A percentile compares a stretch with the other conserved stretches of the same genome.
Conservation (phyloP, 30 jellyfish, hydroid and myxozoan species). For the Cassiopea andromeda region DNA sequence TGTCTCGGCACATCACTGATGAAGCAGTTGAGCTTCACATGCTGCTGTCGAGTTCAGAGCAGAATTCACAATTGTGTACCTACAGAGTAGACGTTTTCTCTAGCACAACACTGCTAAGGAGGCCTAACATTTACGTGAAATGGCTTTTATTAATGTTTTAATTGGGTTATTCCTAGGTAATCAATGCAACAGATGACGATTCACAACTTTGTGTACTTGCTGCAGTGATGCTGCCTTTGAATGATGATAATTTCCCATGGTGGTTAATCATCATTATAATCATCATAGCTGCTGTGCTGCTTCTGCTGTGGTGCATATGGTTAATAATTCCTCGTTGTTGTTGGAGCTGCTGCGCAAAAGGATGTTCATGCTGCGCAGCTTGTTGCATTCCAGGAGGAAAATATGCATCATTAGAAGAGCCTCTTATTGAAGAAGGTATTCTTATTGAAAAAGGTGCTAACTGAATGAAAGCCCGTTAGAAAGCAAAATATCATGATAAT, state of each 20-base stretch:
- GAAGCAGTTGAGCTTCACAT: no score
- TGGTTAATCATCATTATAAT: conserved; percentile 79
- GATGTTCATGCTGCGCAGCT: conserved; percentile 53
- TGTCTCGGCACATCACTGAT: no score
- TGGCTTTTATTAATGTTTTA: no score
- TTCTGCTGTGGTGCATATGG: conserved; percentile 85
- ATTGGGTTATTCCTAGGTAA: not conserved
- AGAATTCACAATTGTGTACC: no score
- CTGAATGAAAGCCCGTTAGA: no score
- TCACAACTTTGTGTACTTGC: conserved; percentile 43
- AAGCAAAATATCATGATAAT: no score
- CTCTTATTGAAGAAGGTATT: conserved; percentile 14
- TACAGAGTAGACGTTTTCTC: no score
- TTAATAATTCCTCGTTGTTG: conserved; percentile 87
- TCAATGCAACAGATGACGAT: conserved; percentile 32
- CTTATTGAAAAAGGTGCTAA: not conserved
- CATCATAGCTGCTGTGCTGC: conserved; percentile 64
- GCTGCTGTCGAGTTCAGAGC: no score
- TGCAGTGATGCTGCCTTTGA: conserved; percentile 11
- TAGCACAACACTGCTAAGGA: no score
- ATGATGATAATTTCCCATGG: conserved; percentile 67
- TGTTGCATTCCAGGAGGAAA: conserved; percentile 85
- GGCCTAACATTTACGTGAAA: no score
- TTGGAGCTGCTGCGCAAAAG: conserved; percentile 68
- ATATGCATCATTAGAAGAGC: conserved; percentile 73